Percentiles rank a stretch among this genome's conserved stretches.
These are phyloP conservation scores for Stenichneumon culpator DNA, from an alignment of 2,888 invertebrate genomes.

Conservation along the genomic window DNA sequence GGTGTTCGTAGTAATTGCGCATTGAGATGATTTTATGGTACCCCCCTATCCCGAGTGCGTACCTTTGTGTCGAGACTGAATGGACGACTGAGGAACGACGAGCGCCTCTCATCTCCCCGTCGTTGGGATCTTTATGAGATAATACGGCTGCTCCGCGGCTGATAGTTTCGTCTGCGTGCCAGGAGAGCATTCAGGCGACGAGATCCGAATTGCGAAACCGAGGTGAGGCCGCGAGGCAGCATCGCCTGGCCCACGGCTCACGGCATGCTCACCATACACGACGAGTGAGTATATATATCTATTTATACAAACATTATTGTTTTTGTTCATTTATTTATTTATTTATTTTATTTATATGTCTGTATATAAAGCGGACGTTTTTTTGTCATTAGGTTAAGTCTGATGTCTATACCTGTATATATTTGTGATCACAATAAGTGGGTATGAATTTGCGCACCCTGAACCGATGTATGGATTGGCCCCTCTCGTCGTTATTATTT, in stretches of 20 bases:
- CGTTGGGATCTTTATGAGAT: conserved; percentile 76
- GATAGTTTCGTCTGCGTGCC: conserved; percentile 65
- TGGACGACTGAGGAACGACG: conserved; percentile 73
- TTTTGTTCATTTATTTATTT: no score
- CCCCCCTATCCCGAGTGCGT: conserved; percentile 75
- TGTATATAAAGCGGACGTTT: neutral
- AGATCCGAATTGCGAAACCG: conserved; percentile 73
- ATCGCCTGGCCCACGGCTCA: conserved; percentile 67
- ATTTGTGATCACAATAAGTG: no score
- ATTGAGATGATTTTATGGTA: conserved; percentile 77
- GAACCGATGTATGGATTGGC: neutral
- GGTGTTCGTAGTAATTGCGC: conserved; percentile 75
- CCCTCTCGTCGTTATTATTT: conserved; percentile 4
- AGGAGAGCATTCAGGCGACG: conserved; percentile 59
- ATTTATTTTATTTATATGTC: neutral
- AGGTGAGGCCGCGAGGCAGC: conserved; percentile 70
- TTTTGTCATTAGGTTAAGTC: no score
- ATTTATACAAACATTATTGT: neutral
- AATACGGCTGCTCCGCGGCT: conserved; percentile 75
- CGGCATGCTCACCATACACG: conserved; percentile 79
- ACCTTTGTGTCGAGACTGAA: conserved; percentile 79
- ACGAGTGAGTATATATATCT: conserved; percentile 74
- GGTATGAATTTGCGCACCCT: neutral
- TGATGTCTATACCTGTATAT: no score
- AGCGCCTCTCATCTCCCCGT: conserved; percentile 71